Evolutionary conservation across 2,888 invertebrate genomes (phyloP), one percentile per base, ranked within the genome.

Genomic region (Rhingia rostrata): DNA sequence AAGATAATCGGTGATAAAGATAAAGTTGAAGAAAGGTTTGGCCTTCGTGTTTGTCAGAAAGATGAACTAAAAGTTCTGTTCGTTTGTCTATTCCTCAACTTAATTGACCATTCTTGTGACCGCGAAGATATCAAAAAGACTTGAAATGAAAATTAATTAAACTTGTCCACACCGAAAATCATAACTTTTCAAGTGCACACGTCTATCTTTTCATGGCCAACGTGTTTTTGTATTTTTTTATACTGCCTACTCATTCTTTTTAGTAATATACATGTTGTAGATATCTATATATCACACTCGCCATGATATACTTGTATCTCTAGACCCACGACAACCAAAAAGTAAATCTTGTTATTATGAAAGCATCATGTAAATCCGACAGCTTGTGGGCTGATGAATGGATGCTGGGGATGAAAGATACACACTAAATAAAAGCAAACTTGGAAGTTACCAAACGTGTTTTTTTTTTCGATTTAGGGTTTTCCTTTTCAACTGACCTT

Each of bases 401-500:
- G 32, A 10, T 43, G 54, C 22, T 32, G 73, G 39, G 63, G 54
- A 73, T 63, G 54, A 37, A 63, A 43, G 61, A 33, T 7, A 47
- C 6, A 30, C 9, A 54, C 22, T 22, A 35, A 66, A 12, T 6
- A 47, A 53, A 32, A 7, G 22, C 35, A 47, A 7, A 64, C 41
- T 33, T 33, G 33, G 33, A 72, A 53, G 72, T 72, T 61, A 47
- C 56, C 37, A 63, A 63, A 74, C 73, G 30, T 45, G 64, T 74
- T 73, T 39, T 64, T 22, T 74, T 73, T 39, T 51, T 22, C 30
- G 54, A 37, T 77, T 72, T 72, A 67, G 54, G 72, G 73, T 70
- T 83, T 77, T 77, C 39, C 14, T 35, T 66, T 66, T 45, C 32
- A 63, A 77, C 61, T 67, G 56, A 67, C 63, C 51, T 67, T 77